Base-by-base conservation (phyloP, 2,797 vertebrate genomes). In the Poecile montanus region DNA sequence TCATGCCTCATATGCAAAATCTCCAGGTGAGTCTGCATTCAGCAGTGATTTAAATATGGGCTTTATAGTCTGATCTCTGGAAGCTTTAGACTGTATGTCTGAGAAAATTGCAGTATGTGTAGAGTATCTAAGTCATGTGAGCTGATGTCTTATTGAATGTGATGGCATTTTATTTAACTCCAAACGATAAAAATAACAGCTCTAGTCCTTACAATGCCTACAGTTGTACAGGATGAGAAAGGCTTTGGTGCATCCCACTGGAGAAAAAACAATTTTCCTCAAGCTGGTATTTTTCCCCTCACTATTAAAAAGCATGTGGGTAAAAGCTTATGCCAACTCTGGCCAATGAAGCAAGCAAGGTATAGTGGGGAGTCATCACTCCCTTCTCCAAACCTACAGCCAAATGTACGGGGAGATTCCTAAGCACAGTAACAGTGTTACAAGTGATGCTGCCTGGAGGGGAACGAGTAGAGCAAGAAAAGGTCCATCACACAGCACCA, bases 1-100 rank as follows among this genome's bases (percentile, higher is more conserved):
- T 96, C 99, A 99, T 30, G 99, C 99, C 19, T 99, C 99, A 17
- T 99, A 99, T 1, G 99, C 99, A 95, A 99, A 99, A 97, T 99
- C 99, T 96, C 99, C 99, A 98, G 99, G 99, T 99, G 89, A 97
- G 97, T 70, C 61, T 71, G 71, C 20, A 32, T 65, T 58, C 30
- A 19, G 36, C 47, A 56, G 17, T 47, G 74, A 83, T 76, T 85
- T 88, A 65, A 81, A 65, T 12, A 30, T 36, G 50, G 27, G 38
- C 27, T 88, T 91, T 62, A 67, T 5, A 88, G 38, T 44, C 66
- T 83, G 48, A 67, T 63, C 63, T 53, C 85, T 40, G n/a, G 29
- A 61, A 60, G 71, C 50, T 82, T 88, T 91, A 82, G 57, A 61
- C 40, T 66, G 44, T 38, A 61, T 81, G 54, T 89, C 82, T 91